A percentile compares a stretch with the other conserved stretches of the same genome.
Evolutionary conservation across 2,797 vertebrate species (phyloP).

Genomic region (Percopsis omiscomaycus): DNA sequence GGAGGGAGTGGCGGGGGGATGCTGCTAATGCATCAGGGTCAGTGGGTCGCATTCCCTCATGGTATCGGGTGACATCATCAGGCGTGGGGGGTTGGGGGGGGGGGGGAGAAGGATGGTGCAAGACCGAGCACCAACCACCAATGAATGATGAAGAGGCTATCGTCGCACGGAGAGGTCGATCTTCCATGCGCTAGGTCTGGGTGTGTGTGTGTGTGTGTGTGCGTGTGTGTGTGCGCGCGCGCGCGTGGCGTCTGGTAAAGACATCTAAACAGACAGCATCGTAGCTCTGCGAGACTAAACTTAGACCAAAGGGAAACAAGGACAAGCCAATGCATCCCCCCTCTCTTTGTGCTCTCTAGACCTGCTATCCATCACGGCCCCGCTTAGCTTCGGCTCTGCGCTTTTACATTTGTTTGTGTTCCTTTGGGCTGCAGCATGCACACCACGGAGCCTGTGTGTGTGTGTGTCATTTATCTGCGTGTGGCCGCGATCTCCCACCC

Average conservation of each 20-base stretch:
- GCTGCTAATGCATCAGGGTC: conserved; percentile 67
- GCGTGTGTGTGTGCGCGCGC: conserved; percentile 7
- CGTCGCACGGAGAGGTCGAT: conserved; percentile 36
- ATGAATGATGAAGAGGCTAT: conserved; percentile 64
- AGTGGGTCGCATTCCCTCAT: conserved; percentile 78
- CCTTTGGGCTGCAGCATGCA: conserved; percentile 30
- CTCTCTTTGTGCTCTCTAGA: conserved; percentile 29
- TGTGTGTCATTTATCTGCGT: conserved; percentile 50
- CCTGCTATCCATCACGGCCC: conserved; percentile 53
- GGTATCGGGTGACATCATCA: conserved; percentile 78
- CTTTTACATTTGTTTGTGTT: conserved; percentile 55
- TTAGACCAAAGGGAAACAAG: conserved; percentile 46
- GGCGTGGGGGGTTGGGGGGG: neutral
- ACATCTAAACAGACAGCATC: conserved; percentile 38
- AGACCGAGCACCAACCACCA: conserved; percentile 1
- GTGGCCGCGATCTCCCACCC: conserved; percentile 50
- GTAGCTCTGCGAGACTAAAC: conserved; percentile 54
- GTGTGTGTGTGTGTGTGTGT: conserved; percentile 8
- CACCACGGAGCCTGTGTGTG: conserved; percentile 1
- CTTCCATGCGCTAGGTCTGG: neutral
- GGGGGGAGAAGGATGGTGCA: conserved; percentile 9
- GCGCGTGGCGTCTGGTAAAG: conserved; percentile 25
- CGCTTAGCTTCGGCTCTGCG: neutral
- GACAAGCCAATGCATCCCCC: conserved; percentile 35
- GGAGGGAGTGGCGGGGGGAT: conserved; percentile 19